Evolutionary conservation across 2,888 invertebrate species (phyloP), one percentile per base, ranked within the genome.

Genomic region (Dendrolimus houi): DNA sequence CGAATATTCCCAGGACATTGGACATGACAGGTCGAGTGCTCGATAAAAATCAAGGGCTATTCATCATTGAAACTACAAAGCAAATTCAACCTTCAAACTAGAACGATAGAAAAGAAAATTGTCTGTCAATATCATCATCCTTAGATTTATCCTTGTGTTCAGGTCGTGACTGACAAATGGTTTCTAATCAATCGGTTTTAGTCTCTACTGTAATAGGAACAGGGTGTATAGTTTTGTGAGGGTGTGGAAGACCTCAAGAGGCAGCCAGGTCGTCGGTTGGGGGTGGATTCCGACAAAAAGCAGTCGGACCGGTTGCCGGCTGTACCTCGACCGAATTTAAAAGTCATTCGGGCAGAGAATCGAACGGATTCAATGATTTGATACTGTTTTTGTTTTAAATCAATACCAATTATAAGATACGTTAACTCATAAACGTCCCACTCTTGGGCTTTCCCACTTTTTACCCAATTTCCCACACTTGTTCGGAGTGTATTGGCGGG

Each of bases 201-300:
- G 57, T 60, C 66, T 68, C 54, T 78, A 64, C 53, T 0, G 0
- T 1, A 1, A 10, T 56, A 53, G 40, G 9, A 17, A 60, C 63
- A 64, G 55, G 60, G 71, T 72, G 55, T n/a, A 40, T 57, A 62
- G 68, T 70, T 6, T 12, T 56, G 54, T 64, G 17, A 6, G 53
- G 52, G n/a, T 8, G 8, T 54, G 40, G 47, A 55, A 60, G 67
- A 67, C 63, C 65, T 70, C 61, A 66, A 63, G 70, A 68, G 70
- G 71, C 65, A 73, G 76, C 66, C 74, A 75, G 81, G 79, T 79
- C 75, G 76, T 64, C 69, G 72, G 71, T 73, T 75, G 84, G 84
- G 88, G 88, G 87, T 85, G 82, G 85, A 81, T 81, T 84, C 78
- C 76, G 64, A 83, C 82, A 87, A 88, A 88, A 88, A 87, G 86